A percentile compares a stretch with the other conserved stretches of the same genome.
Conservation (phyloP, 2,888 invertebrate genomes). For the Trissolcus brochymenae region DNA sequence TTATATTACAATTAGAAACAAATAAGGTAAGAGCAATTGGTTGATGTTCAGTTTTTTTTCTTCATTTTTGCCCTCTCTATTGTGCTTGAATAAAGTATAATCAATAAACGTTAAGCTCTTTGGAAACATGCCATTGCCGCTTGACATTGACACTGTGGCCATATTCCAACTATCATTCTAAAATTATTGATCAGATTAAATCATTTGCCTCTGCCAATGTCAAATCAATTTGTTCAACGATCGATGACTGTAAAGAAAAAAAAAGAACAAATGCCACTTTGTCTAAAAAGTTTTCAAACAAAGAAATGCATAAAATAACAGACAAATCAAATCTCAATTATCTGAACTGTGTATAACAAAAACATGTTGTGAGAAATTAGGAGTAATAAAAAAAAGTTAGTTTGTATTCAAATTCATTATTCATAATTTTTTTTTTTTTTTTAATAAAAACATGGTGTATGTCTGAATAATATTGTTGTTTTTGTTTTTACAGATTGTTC, state of each 20-base stretch:
- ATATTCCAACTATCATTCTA: constrained; percentile 64
- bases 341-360: no score
- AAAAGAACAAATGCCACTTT: no score
- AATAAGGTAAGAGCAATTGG: constrained; percentile 70
- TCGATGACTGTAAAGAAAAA: no score
- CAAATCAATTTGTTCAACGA: constrained; percentile 15
- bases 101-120: constrained; percentile 43
- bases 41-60: background rate
- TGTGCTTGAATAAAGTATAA: background rate
- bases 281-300: no score
- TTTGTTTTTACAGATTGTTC: constrained; percentile 67
- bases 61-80: background rate
- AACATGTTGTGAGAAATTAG: no score
- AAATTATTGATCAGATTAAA: constrained; percentile 53
- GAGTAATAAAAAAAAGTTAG: no score
- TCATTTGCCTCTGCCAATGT: constrained; percentile 19
- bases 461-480: background rate
- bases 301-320: no score
- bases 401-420: no score
- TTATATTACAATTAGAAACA: constrained; percentile 75
- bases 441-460: no score
- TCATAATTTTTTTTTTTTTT: no score
- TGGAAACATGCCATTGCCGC: constrained; percentile 67
- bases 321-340: no score
- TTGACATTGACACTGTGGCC: constrained; percentile 65